Conservation (phyloP, 1,140 invertebrate species). For the Nephotettix cincticeps region DNA sequence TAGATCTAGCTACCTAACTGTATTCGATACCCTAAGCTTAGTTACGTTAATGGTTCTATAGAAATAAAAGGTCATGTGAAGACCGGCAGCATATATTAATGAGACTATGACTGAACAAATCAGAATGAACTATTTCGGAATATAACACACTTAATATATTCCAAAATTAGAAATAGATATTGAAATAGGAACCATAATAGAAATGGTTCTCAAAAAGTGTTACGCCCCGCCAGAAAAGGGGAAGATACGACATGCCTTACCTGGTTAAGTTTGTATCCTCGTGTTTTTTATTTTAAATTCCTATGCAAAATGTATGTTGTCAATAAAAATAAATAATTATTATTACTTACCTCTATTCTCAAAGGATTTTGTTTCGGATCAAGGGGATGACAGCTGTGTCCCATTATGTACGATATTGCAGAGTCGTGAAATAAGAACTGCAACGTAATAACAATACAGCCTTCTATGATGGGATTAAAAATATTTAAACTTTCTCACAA, state of each 20-base stretch:
- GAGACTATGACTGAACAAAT: too few species aligned
- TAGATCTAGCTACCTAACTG: too few species aligned
- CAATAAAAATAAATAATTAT: not conserved
- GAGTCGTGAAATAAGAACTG: conserved; percentile 11
- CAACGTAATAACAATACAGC: too few species aligned
- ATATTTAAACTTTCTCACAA: too few species aligned
- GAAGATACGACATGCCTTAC: not conserved
- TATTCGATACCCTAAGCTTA: too few species aligned
- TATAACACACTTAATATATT: too few species aligned
- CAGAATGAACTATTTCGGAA: too few species aligned
- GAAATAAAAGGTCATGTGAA: too few species aligned
- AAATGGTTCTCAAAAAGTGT: not conserved
- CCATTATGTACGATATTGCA: conserved; percentile 17
- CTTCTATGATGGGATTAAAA: too few species aligned
- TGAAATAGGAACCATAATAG: not conserved
- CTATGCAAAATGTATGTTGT: not conserved
- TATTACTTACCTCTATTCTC: conserved; percentile 27
- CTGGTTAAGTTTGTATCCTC: not conserved
- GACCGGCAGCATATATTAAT: too few species aligned
- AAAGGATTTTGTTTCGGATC: conserved; percentile 31
- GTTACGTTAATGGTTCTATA: too few species aligned
- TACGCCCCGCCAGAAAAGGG: not conserved
- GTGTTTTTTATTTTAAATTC: not conserved
- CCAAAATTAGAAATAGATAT: not conserved
- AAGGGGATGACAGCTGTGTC: conserved; percentile 27